These are phyloP conservation scores for Scaptomyza hsui DNA, from an alignment of 1,140 invertebrate genomes.

Conservation along the genomic window DNA sequence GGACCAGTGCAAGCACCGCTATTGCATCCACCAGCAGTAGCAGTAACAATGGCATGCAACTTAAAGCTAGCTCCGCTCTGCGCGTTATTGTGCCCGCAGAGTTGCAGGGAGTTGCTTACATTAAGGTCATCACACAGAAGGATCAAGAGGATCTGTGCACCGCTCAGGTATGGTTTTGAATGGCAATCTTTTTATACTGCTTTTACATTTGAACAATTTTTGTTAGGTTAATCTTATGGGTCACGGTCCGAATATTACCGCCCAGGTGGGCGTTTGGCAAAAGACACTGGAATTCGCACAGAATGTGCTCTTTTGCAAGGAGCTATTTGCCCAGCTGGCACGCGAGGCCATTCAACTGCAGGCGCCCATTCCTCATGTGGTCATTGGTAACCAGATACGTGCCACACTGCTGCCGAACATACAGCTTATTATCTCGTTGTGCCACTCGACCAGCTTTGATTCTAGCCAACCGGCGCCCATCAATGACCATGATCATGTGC, in stretches of 20 bases:
- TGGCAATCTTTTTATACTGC: neutral
- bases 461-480: slow-evolving; percentile 88
- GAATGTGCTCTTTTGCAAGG: slow-evolving; percentile 98
- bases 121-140: slow-evolving; percentile 97
- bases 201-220: slow-evolving; percentile 67
- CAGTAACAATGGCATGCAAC: slow-evolving; percentile 72
- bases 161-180: slow-evolving; percentile 79
- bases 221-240: slow-evolving; percentile 88
- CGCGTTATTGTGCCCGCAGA: slow-evolving; percentile 96
- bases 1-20: slow-evolving; percentile 74
- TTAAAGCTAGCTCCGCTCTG: slow-evolving; percentile 91
- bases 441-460: slow-evolving; percentile 89
- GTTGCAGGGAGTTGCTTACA: slow-evolving; percentile 97
- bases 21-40: slow-evolving; percentile 47
- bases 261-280: slow-evolving; percentile 92
- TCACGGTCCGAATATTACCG: slow-evolving; percentile 87
- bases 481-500: slow-evolving; percentile 95
- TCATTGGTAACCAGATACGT: slow-evolving; percentile 98
- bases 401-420: slow-evolving; percentile 97
- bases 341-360: slow-evolving; percentile 97
- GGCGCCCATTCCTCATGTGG: slow-evolving; percentile 97
- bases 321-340: slow-evolving; percentile 96
- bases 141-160: slow-evolving; percentile 94
- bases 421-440: slow-evolving; percentile 92
- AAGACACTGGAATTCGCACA: slow-evolving; percentile 97